Evolutionary conservation across 92 coral and sea anemone genomes (phyloP).

Genomic region (Bergia sp.): DNA sequence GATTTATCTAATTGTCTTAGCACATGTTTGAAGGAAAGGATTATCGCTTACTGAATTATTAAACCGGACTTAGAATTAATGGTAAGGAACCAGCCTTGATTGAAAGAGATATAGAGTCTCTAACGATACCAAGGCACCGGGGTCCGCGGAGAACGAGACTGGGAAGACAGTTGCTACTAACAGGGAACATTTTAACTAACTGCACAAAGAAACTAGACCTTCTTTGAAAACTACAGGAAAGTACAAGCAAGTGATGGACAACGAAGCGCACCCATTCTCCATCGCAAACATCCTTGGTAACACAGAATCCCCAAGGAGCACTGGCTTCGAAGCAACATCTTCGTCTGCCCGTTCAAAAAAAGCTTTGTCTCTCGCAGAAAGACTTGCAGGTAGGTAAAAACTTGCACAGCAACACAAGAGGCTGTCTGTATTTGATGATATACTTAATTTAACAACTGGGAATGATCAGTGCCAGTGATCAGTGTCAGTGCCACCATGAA

Average conservation of each 20-base stretch:
- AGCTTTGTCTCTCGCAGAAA: conserved; percentile 30
- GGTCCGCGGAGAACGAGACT: background rate
- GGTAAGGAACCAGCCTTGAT: background rate
- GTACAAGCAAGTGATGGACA: background rate
- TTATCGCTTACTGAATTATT: conserved; percentile 25
- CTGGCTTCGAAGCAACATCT: background rate
- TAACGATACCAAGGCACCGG: background rate
- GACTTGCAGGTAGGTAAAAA: conserved; percentile 34
- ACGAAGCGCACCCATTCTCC: conserved; percentile 33
- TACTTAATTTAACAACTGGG: no score
- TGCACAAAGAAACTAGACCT: background rate
- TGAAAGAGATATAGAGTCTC: background rate
- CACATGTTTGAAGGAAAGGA: conserved; percentile 33
- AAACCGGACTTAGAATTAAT: background rate
- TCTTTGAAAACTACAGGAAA: background rate
- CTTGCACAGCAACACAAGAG: background rate
- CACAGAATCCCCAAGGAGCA: background rate
- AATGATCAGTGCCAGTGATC: no score
- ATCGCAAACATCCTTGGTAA: conserved; percentile 35
- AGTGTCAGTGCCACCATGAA: no score
- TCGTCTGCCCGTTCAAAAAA: conserved; percentile 19
- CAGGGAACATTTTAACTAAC: background rate
- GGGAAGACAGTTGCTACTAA: background rate
- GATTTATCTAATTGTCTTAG: conserved; percentile 26
- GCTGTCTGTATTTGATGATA: background rate